These are phyloP conservation scores for Sinocyclocheilus anshuiensis DNA, from an alignment of 2,113 vertebrate species.

Conservation along the genomic window DNA sequence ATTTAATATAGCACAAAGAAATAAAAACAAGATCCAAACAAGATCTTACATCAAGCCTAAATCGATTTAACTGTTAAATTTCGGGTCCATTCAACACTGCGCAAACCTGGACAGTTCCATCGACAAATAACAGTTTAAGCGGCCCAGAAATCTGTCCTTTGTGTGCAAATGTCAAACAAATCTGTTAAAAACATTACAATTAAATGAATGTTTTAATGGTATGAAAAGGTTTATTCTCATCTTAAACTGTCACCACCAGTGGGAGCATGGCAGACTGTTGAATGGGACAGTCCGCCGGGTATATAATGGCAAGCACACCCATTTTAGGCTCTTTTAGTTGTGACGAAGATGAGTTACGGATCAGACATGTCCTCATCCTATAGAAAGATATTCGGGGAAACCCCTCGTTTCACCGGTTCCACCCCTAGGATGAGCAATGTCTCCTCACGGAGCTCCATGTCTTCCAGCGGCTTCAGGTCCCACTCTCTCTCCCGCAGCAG, in stretches of 20 bases:
- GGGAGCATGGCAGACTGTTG: slow-evolving; percentile 16
- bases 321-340: slow-evolving; percentile 41
- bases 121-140: not conserved
- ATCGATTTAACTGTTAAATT: slow-evolving; percentile 9
- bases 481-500: slow-evolving; percentile 75
- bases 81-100: slow-evolving; percentile 58
- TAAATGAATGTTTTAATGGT: not conserved
- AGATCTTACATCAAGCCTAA: not conserved
- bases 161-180: not conserved
- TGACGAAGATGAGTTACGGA: slow-evolving; percentile 83
- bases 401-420: slow-evolving; percentile 78
- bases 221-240: not conserved
- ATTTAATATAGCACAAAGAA: not conserved
- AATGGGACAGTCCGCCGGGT: slow-evolving; percentile 50
- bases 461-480: slow-evolving; percentile 73
- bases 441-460: slow-evolving; percentile 62
- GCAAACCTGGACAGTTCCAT: slow-evolving; percentile 68
- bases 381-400: slow-evolving; percentile 86
- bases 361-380: slow-evolving; percentile 85
- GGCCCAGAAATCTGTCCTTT: not conserved
- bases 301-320: slow-evolving; percentile 65
- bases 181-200: not conserved
- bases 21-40: not conserved
- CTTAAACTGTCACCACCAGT: slow-evolving; percentile 1
- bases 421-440: slow-evolving; percentile 69